Percentiles rank a stretch among this genome's conserved stretches.
These are phyloP conservation scores for Holotrichia oblita DNA, from an alignment of 1,140 invertebrate species.

Conservation along the genomic window DNA sequence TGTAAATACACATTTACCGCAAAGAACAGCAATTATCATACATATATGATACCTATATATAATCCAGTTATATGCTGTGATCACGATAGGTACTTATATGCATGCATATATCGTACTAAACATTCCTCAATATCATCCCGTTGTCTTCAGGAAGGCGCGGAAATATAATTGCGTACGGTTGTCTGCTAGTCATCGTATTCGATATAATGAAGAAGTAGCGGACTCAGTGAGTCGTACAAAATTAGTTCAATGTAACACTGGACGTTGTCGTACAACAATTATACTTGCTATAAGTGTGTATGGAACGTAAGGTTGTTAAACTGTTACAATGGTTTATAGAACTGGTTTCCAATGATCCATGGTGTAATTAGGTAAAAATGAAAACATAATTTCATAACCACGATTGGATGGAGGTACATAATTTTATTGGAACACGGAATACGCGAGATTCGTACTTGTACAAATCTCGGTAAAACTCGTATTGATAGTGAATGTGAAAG, in stretches of 20 bases:
- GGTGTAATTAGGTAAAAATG: background rate
- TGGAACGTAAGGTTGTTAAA: background rate
- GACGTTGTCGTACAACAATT: background rate
- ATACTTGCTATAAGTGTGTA: background rate
- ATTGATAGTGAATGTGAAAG: constrained; percentile 19
- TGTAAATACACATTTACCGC: background rate
- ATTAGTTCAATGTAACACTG: background rate
- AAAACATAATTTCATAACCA: background rate
- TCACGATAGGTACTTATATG: background rate
- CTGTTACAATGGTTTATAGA: background rate
- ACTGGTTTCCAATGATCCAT: constrained; percentile 10
- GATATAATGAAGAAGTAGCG: background rate
- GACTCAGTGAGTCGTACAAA: background rate
- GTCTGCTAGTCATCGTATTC: background rate
- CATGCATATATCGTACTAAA: background rate
- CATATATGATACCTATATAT: background rate
- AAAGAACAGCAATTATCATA: background rate
- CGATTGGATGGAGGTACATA: background rate
- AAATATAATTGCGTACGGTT: background rate
- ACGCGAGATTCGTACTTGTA: background rate
- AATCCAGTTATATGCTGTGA: constrained; percentile 2
- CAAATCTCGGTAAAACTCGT: background rate
- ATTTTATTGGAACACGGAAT: background rate
- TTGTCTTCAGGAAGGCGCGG: background rate
- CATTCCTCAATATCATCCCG: background rate